Percentiles rank a stretch among this genome's conserved stretches.
Conservation (phyloP, 1,140 invertebrate genomes). For the Leptonema lineaticorne region DNA sequence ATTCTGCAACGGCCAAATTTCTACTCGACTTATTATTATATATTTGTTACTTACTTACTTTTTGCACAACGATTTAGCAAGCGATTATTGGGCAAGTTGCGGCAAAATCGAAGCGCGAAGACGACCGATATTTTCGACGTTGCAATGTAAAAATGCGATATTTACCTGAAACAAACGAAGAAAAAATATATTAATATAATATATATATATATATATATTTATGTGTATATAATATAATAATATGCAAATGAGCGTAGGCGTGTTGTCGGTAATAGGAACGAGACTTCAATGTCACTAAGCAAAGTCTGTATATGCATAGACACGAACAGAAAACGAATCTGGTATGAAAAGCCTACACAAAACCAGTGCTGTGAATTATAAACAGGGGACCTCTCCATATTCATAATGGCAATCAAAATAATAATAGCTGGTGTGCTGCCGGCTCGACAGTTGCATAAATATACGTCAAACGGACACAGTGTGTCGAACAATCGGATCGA, state of each 20-base stretch:
- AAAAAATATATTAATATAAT: constrained; percentile 12
- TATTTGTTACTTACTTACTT: neutral
- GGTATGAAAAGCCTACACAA: constrained; percentile 4
- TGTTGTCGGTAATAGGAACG: neutral
- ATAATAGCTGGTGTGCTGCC: neutral
- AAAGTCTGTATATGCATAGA: neutral
- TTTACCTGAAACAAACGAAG: constrained; percentile 27
- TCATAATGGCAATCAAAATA: constrained; percentile 9
- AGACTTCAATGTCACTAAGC: constrained; percentile 6
- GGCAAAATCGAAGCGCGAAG: constrained; percentile 7
- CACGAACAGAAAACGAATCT: neutral
- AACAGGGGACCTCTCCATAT: constrained; percentile 7
- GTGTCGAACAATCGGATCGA: constrained; percentile 36
- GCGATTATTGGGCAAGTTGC: constrained; percentile 4
- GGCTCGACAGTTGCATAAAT: constrained; percentile 10
- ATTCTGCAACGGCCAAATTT: constrained; percentile 16
- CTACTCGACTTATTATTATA: constrained; percentile 11
- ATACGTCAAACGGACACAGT: constrained; percentile 8
- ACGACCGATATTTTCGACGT: neutral
- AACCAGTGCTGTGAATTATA: neutral
- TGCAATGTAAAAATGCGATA: neutral
- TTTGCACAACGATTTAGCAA: neutral
- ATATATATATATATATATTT: neutral
- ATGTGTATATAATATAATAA: neutral
- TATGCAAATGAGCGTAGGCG: too few species aligned